phyloP scores from a whole-genome alignment of 2,113 vertebrate genomes.

The Baryphthengus martii region DNA sequence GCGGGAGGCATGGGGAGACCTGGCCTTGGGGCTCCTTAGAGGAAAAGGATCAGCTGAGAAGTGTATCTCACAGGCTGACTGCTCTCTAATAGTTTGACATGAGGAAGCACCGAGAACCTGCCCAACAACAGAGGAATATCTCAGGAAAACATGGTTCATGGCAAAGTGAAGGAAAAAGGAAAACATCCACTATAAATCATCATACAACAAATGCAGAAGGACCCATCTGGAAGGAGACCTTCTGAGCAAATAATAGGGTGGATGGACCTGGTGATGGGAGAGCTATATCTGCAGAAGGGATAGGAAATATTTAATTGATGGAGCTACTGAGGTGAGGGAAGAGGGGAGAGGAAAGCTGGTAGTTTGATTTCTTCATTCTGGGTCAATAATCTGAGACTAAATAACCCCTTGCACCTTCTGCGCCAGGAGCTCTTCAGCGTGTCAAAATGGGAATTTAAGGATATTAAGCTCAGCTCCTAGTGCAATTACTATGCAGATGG shows the following conservation, averaged over 20 bases:
- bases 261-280: background rate
- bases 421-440: background rate
- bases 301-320: slow-evolving; percentile 5
- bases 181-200: background rate
- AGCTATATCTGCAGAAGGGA: background rate
- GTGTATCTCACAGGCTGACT: background rate
- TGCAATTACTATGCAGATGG: slow-evolving; percentile 66
- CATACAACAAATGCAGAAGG: background rate
- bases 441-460: slow-evolving; percentile 55
- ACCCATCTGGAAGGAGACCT: background rate
- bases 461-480: slow-evolving; percentile 48
- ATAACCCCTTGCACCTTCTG: slow-evolving; percentile 28
- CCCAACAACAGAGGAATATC: accelerated
- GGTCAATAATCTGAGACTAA: slow-evolving; percentile 46
- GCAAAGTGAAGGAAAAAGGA: background rate
- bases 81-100: background rate
- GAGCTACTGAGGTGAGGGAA: slow-evolving; percentile 19
- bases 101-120: background rate
- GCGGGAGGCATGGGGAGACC: background rate
- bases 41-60: background rate
- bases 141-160: background rate
- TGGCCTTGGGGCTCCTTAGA: background rate
- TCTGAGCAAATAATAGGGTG: background rate
- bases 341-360: background rate
- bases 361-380: slow-evolving; percentile 41